These are phyloP conservation scores for Drosophila recens DNA, from an alignment of 2,888 invertebrate species.

Conservation along the genomic window DNA sequence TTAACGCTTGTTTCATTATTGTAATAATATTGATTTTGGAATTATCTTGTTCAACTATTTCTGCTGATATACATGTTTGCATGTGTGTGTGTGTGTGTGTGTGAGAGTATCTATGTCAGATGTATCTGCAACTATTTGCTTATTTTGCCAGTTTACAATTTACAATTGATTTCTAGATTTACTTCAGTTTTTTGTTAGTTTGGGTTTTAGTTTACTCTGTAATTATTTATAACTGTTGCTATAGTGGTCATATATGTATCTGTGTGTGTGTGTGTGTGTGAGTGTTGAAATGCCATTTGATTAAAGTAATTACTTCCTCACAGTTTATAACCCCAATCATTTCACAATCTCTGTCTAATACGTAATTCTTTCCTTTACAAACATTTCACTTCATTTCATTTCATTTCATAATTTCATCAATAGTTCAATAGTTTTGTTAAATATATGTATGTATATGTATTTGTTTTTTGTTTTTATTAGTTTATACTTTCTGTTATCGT, in stretches of 20 bases:
- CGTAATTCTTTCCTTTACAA: constrained; percentile 44
- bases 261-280: constrained; percentile 32
- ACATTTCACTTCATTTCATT: constrained; percentile 32
- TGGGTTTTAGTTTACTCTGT: constrained; percentile 24
- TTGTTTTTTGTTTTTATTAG: constrained; percentile 18
- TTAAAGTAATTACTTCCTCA: constrained; percentile 71
- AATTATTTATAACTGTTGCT: constrained; percentile 22
- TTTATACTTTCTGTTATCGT: constrained; percentile 66
- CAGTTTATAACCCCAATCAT: constrained; percentile 50
- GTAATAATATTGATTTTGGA: constrained; percentile 18
- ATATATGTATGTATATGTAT: constrained; percentile 34
- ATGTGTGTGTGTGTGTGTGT: constrained; percentile 7
- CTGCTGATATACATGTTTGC: constrained; percentile 24
- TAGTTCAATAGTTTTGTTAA: constrained; percentile 40
- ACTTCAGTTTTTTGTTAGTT: constrained; percentile 18
- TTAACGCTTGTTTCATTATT: constrained; percentile 70
- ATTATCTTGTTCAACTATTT: constrained; percentile 39
- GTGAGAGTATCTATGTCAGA: constrained; percentile 23
- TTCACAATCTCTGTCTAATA: constrained; percentile 25
- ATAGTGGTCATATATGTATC: constrained; percentile 25
- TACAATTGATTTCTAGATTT: constrained; percentile 58
- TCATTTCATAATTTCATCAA: constrained; percentile 36
- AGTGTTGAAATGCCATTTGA: constrained; percentile 32
- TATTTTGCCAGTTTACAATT: constrained; percentile 71
- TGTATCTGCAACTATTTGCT: constrained; percentile 50